Evolutionary conservation across 1,140 invertebrate genomes (phyloP), one percentile per base, ranked within the genome.

Genomic region (Ephestia elutella): DNA sequence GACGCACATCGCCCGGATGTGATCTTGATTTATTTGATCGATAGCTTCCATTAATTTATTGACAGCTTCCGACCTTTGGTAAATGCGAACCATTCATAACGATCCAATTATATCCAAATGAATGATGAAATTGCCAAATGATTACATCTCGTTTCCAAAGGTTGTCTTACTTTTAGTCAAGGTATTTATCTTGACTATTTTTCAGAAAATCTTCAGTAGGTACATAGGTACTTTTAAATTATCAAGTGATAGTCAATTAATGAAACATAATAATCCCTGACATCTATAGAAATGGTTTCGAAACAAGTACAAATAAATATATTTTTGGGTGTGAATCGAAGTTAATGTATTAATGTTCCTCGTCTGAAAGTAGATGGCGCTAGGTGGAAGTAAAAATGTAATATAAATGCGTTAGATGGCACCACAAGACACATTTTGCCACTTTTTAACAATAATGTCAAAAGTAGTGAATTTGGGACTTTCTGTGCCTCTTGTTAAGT

Each of bases 11-110:
- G 72, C 74, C 73, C 78, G 70, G 73, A 73, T 82, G 70, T 70
- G 73, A 75, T 78, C 68, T 75, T 76, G 71, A 81, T 77, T 69
- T 57, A 62, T 72, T 65, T 73, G 71, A 81, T 78, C 70, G 74
- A 73, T 73, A 57, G 65, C 73, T 73, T 74, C 75, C 72, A 75
- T 77, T 76, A 75, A 70, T 70, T 25, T 61, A 73, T 62, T 56
- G 56, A 32, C 64, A 49, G 63, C 62, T 65, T 62, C 70, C 61
- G 66, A 73, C 72, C 77, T 77, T 77, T 75, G 66, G 58, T 58
- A 53, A 50, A 18, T 44, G n/a, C 19, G 2, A 53, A 51, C 25
- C 44, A 51, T 49, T 30, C 8, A 49, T 57, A 38, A 48, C 44
- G 38, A 5, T 18, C 55, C 7, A 25, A 25, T 25, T 3, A 56